A percentile compares a stretch with the other conserved stretches of the same genome.
phyloP scores from a whole-genome alignment of 2,888 invertebrate genomes.

The Chrysodeixis includens region DNA sequence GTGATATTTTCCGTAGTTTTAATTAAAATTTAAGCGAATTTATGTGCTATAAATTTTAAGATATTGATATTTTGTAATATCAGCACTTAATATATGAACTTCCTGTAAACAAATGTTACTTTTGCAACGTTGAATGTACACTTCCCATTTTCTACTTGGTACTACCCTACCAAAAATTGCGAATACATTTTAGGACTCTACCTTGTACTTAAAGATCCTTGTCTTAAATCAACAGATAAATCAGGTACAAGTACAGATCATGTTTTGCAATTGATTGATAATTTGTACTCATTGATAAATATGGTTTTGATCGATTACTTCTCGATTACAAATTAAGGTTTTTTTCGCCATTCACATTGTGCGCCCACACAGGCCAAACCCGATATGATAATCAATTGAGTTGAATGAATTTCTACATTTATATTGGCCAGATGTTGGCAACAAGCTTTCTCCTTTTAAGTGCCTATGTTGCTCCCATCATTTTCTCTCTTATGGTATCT shows the following conservation, averaged over 20 bases:
- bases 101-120: neutral
- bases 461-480: constrained; percentile 22
- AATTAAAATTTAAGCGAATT: neutral
- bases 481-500: constrained; percentile 31
- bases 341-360: constrained; percentile 49
- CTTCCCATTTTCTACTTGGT: neutral
- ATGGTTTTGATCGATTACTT: constrained; percentile 54
- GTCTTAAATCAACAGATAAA: constrained; percentile 31
- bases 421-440: constrained; percentile 64
- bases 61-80: neutral
- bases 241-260: constrained; percentile 31
- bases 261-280: constrained; percentile 35
- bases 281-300: constrained; percentile 54
- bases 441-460: constrained; percentile 70
- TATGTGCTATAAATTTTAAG: neutral
- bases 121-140: neutral
- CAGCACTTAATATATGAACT: neutral
- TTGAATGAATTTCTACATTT: constrained; percentile 59
- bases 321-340: constrained; percentile 42
- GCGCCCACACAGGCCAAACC: constrained; percentile 68
- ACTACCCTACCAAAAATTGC: neutral
- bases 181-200: neutral
- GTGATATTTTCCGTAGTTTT: neutral
- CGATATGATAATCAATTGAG: constrained; percentile 70
- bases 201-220: neutral